Conservation (phyloP, 2,888 invertebrate genomes). For the Caenorhabditis sp. region DNA sequence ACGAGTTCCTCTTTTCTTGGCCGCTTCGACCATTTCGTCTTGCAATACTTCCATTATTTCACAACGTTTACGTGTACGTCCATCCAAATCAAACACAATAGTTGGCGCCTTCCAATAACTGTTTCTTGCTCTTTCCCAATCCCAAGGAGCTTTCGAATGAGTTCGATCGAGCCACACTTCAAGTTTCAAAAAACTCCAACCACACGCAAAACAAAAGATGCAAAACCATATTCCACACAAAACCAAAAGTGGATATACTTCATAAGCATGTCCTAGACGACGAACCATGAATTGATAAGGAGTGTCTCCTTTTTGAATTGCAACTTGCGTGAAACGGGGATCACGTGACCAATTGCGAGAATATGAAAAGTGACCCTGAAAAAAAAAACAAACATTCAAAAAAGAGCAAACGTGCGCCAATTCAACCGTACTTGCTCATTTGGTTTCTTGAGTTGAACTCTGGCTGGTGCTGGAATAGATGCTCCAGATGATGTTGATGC, state of each 20-base stretch:
- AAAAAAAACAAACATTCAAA: background rate
- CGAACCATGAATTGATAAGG: constrained; percentile 55
- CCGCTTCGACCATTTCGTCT: constrained; percentile 67
- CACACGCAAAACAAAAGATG: constrained; percentile 53
- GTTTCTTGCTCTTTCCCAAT: constrained; percentile 60
- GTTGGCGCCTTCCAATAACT: constrained; percentile 61
- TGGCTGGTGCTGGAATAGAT: constrained; percentile 20
- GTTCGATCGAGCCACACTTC: constrained; percentile 67
- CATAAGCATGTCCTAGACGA: constrained; percentile 62
- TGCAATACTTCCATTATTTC: constrained; percentile 63
- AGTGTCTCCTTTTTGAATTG: constrained; percentile 49
- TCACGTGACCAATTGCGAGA: constrained; percentile 49
- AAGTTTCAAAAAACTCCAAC: constrained; percentile 55
- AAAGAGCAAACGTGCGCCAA: no score
- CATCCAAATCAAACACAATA: constrained; percentile 52
- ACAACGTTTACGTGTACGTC: constrained; percentile 56
- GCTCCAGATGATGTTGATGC: constrained; percentile 19
- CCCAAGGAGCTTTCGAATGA: constrained; percentile 60
- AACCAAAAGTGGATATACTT: constrained; percentile 62
- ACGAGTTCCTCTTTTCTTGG: constrained; percentile 60
- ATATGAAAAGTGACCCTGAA: constrained; percentile 41
- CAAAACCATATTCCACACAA: constrained; percentile 53
- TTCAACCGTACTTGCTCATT: constrained; percentile 9
- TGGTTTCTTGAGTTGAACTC: constrained; percentile 46
- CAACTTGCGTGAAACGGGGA: constrained; percentile 32